These are phyloP conservation scores for Trissolcus basalis DNA, from an alignment of 1,140 invertebrate species.

Conservation along the genomic window DNA sequence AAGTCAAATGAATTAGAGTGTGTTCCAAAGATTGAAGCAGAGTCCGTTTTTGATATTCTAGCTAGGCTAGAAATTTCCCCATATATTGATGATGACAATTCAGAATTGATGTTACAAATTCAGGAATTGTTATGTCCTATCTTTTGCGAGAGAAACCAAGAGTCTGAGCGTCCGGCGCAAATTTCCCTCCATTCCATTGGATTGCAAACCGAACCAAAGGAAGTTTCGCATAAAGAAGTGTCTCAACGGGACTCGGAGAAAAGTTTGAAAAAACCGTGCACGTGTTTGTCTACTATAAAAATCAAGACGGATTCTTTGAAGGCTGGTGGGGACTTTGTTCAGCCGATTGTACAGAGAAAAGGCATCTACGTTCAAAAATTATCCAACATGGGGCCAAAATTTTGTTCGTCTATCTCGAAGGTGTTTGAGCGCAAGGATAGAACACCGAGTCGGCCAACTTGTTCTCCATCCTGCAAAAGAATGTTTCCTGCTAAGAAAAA, in stretches of 20 bases:
- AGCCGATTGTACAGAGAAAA: no score
- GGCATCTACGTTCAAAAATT: no score
- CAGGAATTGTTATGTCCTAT: constrained; percentile 27
- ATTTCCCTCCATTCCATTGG: constrained; percentile 11
- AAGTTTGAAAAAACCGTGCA: no score
- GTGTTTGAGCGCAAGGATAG: background rate
- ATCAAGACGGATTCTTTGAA: no score
- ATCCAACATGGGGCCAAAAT: no score
- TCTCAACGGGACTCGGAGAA: no score
- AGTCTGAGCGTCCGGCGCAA: background rate
- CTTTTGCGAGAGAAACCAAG: constrained; percentile 19
- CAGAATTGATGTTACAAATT: constrained; percentile 10
- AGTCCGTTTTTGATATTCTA: constrained; percentile 16
- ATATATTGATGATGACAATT: constrained; percentile 1
- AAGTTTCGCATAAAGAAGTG: no score
- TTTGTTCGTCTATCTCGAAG: no score
- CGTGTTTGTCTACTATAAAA: no score
- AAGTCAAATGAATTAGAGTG: no score
- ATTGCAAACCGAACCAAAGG: constrained; percentile 10
- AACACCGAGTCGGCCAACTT: background rate
- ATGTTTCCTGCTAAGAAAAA: constrained; percentile 8
- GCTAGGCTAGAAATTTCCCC: constrained; percentile 27
- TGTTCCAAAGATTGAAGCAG: background rate
- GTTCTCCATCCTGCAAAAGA: background rate
- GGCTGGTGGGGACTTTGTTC: no score